phyloP scores from a whole-genome alignment of 2,797 vertebrate species.

The Premnoplex brunnescens region DNA sequence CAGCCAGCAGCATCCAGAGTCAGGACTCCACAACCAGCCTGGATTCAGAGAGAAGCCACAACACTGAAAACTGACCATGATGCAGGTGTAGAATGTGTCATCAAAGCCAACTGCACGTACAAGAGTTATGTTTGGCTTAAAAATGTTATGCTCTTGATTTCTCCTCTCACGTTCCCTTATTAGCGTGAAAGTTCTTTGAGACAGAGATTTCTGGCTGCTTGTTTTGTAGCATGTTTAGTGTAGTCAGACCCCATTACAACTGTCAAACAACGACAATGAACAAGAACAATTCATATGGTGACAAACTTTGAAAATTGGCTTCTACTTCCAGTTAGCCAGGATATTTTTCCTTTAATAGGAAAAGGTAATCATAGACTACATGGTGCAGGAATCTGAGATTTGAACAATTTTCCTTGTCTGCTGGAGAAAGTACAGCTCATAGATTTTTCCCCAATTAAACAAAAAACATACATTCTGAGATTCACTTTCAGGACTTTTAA shows the following conservation, averaged over 20 bases:
- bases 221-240: background rate
- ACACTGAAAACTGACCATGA: background rate
- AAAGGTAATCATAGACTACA: background rate
- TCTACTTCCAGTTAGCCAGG: background rate
- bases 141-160: background rate
- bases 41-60: background rate
- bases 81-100: background rate
- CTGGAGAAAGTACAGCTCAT: background rate
- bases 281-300: background rate
- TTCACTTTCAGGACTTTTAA: background rate
- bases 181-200: background rate
- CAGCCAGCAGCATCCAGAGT: background rate
- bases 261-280: background rate
- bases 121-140: background rate
- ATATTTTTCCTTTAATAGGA: background rate
- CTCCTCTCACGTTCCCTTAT: background rate
- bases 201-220: background rate
- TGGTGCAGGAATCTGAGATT: background rate
- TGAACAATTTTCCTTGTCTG: background rate
- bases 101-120: background rate
- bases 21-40: background rate
- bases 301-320: background rate
- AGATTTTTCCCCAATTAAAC: background rate
- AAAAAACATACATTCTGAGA: background rate
- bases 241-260: background rate